phyloP scores from a whole-genome alignment of 64 coral and sea anemone genomes.

The Acropora yongei region DNA sequence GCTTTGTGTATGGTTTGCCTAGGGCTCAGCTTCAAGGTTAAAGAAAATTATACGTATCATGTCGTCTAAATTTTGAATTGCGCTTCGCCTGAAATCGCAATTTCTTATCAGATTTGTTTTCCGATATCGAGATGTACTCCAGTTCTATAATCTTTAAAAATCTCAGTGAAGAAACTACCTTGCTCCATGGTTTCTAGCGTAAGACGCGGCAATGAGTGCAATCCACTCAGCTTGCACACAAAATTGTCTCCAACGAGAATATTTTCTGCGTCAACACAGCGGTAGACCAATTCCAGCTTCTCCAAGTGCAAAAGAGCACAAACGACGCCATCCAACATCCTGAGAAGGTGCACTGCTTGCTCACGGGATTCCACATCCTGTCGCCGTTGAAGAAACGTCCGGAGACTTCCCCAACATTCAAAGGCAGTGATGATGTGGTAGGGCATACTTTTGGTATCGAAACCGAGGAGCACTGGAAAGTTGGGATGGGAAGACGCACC shows the following conservation, averaged over 20 bases:
- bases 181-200: not conserved
- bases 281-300: too few species aligned
- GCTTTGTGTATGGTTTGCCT: too few species aligned
- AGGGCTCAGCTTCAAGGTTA: too few species aligned
- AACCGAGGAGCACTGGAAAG: constrained; percentile 30
- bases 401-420: constrained; percentile 17
- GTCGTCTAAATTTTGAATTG: too few species aligned
- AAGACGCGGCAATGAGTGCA: constrained; percentile 17
- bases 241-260: constrained; percentile 36
- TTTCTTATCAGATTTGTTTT: too few species aligned
- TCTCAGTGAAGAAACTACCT: not conserved
- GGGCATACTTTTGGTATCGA: constrained; percentile 28
- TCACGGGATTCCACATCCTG: not conserved
- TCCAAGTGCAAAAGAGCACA: constrained; percentile 40
- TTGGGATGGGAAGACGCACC: constrained; percentile 28
- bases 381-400: constrained; percentile 38
- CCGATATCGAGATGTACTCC: too few species aligned
- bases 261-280: constrained; percentile 62
- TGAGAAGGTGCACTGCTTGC: not conserved
- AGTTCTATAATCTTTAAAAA: too few species aligned
- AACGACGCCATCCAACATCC: constrained; percentile 31
- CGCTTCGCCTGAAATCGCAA: too few species aligned
- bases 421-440: constrained; percentile 61
- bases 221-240: constrained; percentile 54
- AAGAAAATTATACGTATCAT: too few species aligned